phyloP scores from a whole-genome alignment of 2,888 invertebrate genomes.

The Ophion slaviceki region DNA sequence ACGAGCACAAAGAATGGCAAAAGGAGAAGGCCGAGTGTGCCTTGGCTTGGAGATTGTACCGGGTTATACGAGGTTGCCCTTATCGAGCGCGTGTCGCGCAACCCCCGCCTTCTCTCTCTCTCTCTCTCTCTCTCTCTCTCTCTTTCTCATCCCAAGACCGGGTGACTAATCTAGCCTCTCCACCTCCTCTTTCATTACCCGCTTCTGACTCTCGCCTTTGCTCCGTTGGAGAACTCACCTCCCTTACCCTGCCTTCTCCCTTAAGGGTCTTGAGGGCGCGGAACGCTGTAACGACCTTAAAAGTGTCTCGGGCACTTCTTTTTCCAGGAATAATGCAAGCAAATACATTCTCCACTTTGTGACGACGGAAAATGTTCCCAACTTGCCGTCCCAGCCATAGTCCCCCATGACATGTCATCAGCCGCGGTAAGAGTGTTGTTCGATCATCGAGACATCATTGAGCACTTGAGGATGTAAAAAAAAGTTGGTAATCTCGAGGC shows the following conservation, averaged over 20 bases:
- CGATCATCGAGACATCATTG: too few species aligned
- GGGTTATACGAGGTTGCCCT: conserved; percentile 54
- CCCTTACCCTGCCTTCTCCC: background rate
- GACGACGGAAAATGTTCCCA: too few species aligned
- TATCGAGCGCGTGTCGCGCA: conserved; percentile 64
- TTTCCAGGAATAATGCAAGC: too few species aligned
- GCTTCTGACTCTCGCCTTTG: conserved; percentile 64
- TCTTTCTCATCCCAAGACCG: conserved; percentile 44
- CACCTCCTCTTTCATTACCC: conserved; percentile 70
- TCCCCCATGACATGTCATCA: too few species aligned
- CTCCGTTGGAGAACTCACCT: conserved; percentile 34
- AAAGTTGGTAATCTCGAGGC: too few species aligned
- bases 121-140: conserved; percentile 12
- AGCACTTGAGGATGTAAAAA: too few species aligned
- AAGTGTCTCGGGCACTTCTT: too few species aligned
- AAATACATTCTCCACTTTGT: too few species aligned
- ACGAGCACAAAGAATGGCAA: conserved; percentile 42
- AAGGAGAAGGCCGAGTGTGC: conserved; percentile 33
- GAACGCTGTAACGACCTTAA: too few species aligned
- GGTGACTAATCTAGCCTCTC: conserved; percentile 73
- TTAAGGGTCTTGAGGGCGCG: too few species aligned
- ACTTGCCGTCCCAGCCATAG: too few species aligned
- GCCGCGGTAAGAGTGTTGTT: too few species aligned
- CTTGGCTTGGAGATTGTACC: conserved; percentile 36
- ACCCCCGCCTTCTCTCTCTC: conserved; percentile 13